Conservation (phyloP, 2,113 vertebrate genomes). For the Pitta sordida region DNA sequence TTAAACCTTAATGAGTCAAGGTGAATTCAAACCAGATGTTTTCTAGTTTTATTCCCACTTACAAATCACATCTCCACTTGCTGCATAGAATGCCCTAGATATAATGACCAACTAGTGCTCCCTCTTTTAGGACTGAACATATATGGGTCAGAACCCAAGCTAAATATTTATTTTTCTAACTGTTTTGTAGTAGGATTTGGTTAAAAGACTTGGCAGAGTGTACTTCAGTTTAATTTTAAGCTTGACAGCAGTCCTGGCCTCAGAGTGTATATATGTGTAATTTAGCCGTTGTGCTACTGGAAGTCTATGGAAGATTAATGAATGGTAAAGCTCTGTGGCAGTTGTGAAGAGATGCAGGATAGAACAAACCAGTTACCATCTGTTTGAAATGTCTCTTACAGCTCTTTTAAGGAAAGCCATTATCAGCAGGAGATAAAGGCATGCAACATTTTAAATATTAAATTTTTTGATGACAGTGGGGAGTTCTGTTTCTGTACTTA, state of each 20-base stretch:
- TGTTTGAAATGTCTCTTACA: conserved; percentile 92
- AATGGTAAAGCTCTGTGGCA: conserved; percentile 91
- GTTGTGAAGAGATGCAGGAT: conserved; percentile 90
- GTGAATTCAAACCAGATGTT: conserved; percentile 78
- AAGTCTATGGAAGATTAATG: conserved; percentile 99
- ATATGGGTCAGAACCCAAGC: conserved; percentile 76
- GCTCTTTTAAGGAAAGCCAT: conserved; percentile 89
- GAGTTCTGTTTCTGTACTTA: conserved; percentile 31
- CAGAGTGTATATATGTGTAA: conserved; percentile 79
- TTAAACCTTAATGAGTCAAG: conserved; percentile 67
- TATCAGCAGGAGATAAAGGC: conserved; percentile 87
- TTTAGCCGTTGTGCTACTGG: conserved; percentile 91
- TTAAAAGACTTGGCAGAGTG: conserved; percentile 80
- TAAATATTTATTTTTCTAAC: conserved; percentile 80
- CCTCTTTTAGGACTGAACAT: conserved; percentile 60
- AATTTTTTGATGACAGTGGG: conserved; percentile 56
- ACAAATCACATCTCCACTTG: conserved; percentile 44
- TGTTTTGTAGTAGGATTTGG: conserved; percentile 83
- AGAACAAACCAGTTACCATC: conserved; percentile 91
- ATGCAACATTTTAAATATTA: conserved; percentile 83
- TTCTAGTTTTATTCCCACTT: conserved; percentile 68
- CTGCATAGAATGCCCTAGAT: conserved; percentile 62
- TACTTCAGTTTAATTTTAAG: conserved; percentile 85
- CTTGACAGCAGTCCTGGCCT: conserved; percentile 89
- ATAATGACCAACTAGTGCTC: conserved; percentile 77